Evolutionary conservation across 92 coral and sea anemone species (phyloP).

Genomic region (Siderastrea siderea): DNA sequence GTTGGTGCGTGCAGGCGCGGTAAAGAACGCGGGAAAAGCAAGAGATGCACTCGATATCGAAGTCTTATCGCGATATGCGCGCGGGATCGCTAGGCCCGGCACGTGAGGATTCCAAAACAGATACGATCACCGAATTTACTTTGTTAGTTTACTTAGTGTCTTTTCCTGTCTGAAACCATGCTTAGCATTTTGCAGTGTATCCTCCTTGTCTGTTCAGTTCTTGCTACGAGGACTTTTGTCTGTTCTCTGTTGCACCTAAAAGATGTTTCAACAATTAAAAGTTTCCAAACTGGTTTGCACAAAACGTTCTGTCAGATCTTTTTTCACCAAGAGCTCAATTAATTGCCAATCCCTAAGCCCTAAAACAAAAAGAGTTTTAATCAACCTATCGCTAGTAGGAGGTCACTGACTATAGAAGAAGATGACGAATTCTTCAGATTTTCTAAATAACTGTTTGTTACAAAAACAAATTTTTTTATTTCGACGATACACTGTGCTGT

Average conservation of each 20-base stretch:
- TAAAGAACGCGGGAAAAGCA: background rate
- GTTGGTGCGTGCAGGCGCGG: slow-evolving; percentile 44
- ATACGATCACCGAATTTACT: slow-evolving; percentile 36
- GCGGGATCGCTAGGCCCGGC: background rate
- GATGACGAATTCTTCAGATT: slow-evolving; percentile 25
- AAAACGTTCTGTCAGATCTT: background rate
- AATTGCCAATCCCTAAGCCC: slow-evolving; percentile 6
- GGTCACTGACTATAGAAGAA: background rate
- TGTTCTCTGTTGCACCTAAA: background rate
- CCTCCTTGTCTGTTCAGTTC: background rate
- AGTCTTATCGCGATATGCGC: slow-evolving; percentile 8
- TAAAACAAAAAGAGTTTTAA: background rate
- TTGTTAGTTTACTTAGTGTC: slow-evolving; percentile 24
- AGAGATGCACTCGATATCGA: background rate
- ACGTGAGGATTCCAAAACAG: background rate
- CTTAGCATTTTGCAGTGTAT: background rate
- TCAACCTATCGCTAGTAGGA: background rate
- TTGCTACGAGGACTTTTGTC: background rate
- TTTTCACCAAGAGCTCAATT: slow-evolving; percentile 20
- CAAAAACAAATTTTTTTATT: background rate
- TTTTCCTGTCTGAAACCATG: slow-evolving; percentile 13
- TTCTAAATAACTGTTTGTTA: slow-evolving; percentile 14
- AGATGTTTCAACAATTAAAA: background rate
- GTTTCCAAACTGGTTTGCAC: background rate
- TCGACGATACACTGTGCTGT: background rate